Evolutionary conservation across 1,140 invertebrate species (phyloP).

Genomic region (Brachionus calyciflorus): DNA sequence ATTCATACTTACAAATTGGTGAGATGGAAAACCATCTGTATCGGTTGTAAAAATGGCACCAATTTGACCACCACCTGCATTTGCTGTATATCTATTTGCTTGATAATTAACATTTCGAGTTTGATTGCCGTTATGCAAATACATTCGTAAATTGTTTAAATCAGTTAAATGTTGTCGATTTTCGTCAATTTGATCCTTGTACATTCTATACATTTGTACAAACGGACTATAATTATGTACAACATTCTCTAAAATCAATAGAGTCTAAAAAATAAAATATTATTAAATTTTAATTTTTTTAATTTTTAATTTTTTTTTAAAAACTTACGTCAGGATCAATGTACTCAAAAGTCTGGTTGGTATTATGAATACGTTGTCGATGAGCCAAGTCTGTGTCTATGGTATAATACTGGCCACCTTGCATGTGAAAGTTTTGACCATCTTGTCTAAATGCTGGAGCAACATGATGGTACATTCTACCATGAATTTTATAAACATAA

Average conservation of each 20-base stretch:
- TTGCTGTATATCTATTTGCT: background rate
- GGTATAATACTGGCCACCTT: background rate
- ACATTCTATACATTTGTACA: background rate
- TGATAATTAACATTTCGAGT: background rate
- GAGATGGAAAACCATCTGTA: background rate
- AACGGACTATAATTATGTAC: background rate
- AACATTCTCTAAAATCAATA: background rate
- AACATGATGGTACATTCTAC: background rate
- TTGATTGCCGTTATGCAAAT: background rate
- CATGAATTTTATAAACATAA: slow-evolving; percentile 11
- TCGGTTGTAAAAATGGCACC: background rate
- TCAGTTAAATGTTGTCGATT: background rate
- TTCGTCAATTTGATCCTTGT: background rate
- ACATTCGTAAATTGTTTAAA: background rate
- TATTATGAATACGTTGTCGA: background rate
- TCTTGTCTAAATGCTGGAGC: background rate
- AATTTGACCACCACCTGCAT: background rate
- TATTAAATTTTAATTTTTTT: background rate
- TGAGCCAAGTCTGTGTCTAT: slow-evolving; percentile 5
- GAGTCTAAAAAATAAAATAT: slow-evolving; percentile 12
- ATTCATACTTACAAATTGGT: background rate
- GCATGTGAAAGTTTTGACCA: slow-evolving; percentile 1
- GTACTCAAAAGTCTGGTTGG: background rate
- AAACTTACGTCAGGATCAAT: background rate
- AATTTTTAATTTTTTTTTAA: background rate